Evolutionary conservation across 2,113 vertebrate species (phyloP).

Genomic region (Psittacara wagleri): DNA sequence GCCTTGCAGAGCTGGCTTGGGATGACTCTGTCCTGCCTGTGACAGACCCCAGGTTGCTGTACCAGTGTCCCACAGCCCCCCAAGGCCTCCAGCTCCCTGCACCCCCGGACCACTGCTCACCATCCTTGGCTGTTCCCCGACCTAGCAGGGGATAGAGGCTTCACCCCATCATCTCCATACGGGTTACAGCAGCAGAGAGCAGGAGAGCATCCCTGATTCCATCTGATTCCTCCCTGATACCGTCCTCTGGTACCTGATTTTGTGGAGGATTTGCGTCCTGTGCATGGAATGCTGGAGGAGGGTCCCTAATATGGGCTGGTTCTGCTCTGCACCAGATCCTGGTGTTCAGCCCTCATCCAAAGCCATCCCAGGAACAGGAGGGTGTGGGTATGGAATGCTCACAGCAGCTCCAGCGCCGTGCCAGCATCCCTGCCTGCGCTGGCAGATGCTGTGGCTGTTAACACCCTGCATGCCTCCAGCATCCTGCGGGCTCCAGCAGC

Average conservation of each 20-base stretch:
- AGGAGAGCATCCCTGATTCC: neutral
- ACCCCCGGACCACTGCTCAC: no score
- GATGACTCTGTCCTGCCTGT: neutral
- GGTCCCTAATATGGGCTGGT: neutral
- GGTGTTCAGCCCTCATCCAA: neutral
- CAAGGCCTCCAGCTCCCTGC: neutral
- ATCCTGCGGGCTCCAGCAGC: neutral
- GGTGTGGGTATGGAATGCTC: neutral
- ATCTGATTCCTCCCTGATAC: neutral
- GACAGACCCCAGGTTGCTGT: neutral
- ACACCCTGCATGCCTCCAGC: neutral
- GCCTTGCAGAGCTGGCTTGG: neutral
- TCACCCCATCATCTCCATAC: fast-evolving
- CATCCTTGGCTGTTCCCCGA: neutral
- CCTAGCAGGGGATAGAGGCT: neutral
- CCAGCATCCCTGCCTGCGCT: neutral
- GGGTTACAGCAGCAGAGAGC: neutral
- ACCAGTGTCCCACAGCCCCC: neutral
- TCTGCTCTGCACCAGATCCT: fast-evolving
- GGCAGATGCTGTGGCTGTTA: neutral
- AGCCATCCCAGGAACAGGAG: neutral
- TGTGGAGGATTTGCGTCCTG: neutral
- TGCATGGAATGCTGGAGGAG: neutral
- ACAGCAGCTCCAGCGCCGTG: neutral
- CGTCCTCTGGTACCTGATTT: neutral